Evolutionary conservation across 2,888 invertebrate species (phyloP).

Genomic region (Eupithecia dodoneata): DNA sequence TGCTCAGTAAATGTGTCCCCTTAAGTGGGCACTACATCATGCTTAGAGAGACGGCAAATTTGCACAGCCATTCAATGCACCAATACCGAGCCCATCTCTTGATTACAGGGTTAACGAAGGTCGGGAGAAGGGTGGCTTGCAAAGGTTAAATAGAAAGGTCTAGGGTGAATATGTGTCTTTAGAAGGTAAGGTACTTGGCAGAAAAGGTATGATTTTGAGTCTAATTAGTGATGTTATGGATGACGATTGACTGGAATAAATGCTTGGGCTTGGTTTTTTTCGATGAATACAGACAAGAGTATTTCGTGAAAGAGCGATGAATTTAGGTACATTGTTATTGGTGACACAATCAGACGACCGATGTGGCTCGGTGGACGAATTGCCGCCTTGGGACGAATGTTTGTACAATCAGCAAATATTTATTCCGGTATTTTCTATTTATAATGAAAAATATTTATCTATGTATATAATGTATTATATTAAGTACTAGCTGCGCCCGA

Average conservation of each 20-base stretch:
- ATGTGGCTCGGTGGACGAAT: too few species aligned
- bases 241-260: neutral
- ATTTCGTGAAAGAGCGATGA: neutral
- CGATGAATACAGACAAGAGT: neutral
- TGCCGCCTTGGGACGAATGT: too few species aligned
- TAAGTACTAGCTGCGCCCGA: too few species aligned
- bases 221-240: neutral
- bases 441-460: too few species aligned
- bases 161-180: neutral
- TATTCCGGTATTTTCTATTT: too few species aligned
- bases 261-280: neutral
- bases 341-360: too few species aligned
- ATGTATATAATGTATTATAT: too few species aligned
- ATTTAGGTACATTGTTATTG: neutral
- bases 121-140: neutral
- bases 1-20: conserved; percentile 42
- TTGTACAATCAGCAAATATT: too few species aligned
- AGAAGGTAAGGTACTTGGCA: neutral
- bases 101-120: conserved; percentile 26
- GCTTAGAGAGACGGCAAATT: conserved; percentile 57
- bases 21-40: conserved; percentile 54
- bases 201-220: neutral
- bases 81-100: conserved; percentile 39
- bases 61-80: conserved; percentile 60
- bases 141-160: conserved; percentile 1